A percentile compares a stretch with the other conserved stretches of the same genome.
phyloP scores from a whole-genome alignment of 2,888 invertebrate genomes.

The Erebia ligea region DNA sequence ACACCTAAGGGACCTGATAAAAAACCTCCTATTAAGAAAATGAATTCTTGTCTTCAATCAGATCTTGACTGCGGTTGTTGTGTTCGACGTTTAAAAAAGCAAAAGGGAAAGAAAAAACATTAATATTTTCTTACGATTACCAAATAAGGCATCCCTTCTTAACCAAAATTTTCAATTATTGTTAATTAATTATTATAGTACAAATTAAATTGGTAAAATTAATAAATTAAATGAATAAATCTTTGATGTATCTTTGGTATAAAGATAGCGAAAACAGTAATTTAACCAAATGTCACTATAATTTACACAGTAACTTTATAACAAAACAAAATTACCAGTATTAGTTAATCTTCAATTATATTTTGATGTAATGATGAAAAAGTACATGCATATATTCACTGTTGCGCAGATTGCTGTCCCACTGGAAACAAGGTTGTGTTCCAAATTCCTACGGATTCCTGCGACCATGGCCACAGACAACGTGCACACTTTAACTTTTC shows the following conservation, averaged over 20 bases:
- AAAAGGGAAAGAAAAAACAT: conserved; percentile 51
- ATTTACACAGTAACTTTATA: background rate
- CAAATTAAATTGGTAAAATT: background rate
- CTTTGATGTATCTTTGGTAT: background rate
- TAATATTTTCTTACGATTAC: background rate
- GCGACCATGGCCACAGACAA: conserved; percentile 69
- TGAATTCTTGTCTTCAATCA: conserved; percentile 62
- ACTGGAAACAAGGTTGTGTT: conserved; percentile 77
- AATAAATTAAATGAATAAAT: background rate
- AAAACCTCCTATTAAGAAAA: conserved; percentile 74
- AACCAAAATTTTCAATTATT: background rate
- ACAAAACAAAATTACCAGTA: no score
- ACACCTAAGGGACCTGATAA: conserved; percentile 85
- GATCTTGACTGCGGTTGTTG: conserved; percentile 69
- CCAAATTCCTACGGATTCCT: conserved; percentile 71
- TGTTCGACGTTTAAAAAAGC: conserved; percentile 53
- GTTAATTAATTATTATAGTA: background rate
- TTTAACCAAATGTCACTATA: background rate
- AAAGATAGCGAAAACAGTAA: background rate
- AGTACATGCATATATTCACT: conserved; percentile 39
- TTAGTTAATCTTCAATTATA: background rate
- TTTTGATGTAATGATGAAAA: conserved; percentile 2
- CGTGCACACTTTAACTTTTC: conserved; percentile 71
- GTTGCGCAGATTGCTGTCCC: conserved; percentile 80
- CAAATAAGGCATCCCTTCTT: background rate